These are phyloP conservation scores for Sandelia bainsii DNA, from an alignment of 2,797 vertebrate genomes.

Conservation along the genomic window DNA sequence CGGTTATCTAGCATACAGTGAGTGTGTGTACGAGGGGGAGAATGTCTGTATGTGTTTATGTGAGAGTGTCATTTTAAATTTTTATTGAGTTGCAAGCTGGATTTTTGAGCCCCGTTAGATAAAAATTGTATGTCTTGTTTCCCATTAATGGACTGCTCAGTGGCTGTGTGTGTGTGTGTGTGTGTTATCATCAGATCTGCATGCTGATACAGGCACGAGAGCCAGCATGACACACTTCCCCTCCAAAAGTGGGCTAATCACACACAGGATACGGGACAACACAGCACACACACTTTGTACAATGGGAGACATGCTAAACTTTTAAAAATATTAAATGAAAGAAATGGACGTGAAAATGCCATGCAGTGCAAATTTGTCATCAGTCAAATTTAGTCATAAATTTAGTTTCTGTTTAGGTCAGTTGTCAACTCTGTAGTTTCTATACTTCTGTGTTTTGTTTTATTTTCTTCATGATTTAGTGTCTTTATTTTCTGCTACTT, in stretches of 20 bases:
- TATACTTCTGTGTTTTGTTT: too few species aligned
- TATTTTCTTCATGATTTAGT: too few species aligned
- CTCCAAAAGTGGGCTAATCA: slow-evolving; percentile 33
- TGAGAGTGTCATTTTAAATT: slow-evolving; percentile 34
- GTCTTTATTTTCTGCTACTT: too few species aligned
- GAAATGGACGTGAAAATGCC: not conserved
- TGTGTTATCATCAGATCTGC: slow-evolving; percentile 30
- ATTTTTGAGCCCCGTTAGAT: slow-evolving; percentile 34
- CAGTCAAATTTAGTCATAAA: too few species aligned
- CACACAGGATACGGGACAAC: slow-evolving; percentile 7
- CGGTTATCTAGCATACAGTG: slow-evolving; percentile 58
- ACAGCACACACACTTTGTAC: not conserved
- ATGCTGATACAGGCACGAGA: slow-evolving; percentile 27
- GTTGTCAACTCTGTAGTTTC: too few species aligned
- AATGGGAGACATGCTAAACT: not conserved
- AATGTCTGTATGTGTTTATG: slow-evolving; percentile 14
- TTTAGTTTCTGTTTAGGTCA: too few species aligned
- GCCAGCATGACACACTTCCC: slow-evolving; percentile 53
- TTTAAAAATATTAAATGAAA: not conserved
- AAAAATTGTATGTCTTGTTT: slow-evolving; percentile 3
- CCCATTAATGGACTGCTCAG: not conserved
- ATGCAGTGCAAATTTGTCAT: too few species aligned
- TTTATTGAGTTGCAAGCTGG: not conserved
- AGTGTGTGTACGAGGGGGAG: slow-evolving; percentile 11
- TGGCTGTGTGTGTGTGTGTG: not conserved